These are phyloP conservation scores for Atherinomorus stipes DNA, from an alignment of 2,113 vertebrate genomes.

Conservation along the genomic window DNA sequence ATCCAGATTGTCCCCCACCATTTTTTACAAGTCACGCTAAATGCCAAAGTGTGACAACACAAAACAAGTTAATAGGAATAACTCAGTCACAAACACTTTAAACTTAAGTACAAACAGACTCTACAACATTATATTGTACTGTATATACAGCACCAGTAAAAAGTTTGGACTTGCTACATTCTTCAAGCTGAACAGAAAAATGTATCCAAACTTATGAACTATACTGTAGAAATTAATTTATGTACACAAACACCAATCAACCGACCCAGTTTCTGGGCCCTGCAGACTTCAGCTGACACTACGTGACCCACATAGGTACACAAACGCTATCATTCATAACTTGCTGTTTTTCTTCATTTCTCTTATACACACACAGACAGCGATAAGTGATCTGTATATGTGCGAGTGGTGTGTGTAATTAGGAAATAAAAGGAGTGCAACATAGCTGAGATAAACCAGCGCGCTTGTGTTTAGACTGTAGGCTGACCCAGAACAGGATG, in stretches of 20 bases:
- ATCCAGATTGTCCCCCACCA: too few species aligned
- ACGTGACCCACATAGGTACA: constrained; percentile 56
- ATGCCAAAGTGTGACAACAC: not conserved
- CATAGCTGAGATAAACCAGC: constrained; percentile 45
- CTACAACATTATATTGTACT: not conserved
- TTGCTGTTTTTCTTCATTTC: not conserved
- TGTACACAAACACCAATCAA: constrained; percentile 4
- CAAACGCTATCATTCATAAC: constrained; percentile 40
- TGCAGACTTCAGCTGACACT: constrained; percentile 61
- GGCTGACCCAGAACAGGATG: constrained; percentile 60
- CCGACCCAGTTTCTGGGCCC: constrained; percentile 67
- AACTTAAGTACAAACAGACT: constrained; percentile 6
- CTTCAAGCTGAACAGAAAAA: not conserved
- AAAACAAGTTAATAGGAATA: constrained; percentile 14
- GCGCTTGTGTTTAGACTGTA: constrained; percentile 57
- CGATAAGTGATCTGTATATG: constrained; percentile 34
- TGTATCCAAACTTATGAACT: not conserved
- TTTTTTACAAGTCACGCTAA: too few species aligned
- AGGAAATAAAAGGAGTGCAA: constrained; percentile 46
- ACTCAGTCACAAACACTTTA: constrained; percentile 30
- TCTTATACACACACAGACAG: constrained; percentile 17
- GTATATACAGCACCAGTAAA: not conserved
- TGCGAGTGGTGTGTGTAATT: constrained; percentile 37
- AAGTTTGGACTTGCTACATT: not conserved
- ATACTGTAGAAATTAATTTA: constrained; percentile 17